Evolutionary conservation across 2,888 invertebrate species (phyloP), one percentile per base, ranked within the genome.

Genomic region (Venustoraphidia nigricollis): DNA sequence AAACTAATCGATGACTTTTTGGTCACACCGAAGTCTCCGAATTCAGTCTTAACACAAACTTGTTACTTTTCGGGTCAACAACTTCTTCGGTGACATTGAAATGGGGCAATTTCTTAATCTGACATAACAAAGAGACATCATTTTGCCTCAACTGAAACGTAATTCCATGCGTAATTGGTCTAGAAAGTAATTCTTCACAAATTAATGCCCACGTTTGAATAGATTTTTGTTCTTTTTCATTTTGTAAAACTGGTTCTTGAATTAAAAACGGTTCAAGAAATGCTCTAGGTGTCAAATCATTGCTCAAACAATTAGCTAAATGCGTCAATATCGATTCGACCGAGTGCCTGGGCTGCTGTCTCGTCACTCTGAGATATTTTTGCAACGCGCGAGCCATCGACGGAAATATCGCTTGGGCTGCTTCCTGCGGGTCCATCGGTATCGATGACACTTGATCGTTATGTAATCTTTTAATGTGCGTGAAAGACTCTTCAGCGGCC

Each of bases 401-500:
- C 2, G 96, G 96, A 63, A 98, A 97, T 48, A 98, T 92, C 0
- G 96, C 93, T 65, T 94, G 92, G 0, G 97, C 97, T 4, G 97
- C 96, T 69, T 96, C 96, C 58, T 90, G 81, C 0, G 96, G 87
- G 61, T 95, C 93, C 72, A 98, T 83, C 0, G 88, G 85, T 51
- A 86, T 79, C 0, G 89, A 85, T 0, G 89, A 83, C 35, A 84
- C 80, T 47, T 77, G 73, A 55, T 78, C 79, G 51, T 78, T 76
- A 54, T 79, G 70, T 52, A 94, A 77, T 37, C 95, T 75, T 59
- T 91, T 86, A 54, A 98, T 93, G 62, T 97, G 96, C 10, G 95
- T 93, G 66, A 98, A 98, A 1, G 97, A 95, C 62, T 98, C 97
- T 66, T 98, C 97, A 0, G 95, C 88, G 1, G 96, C 93, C 1